Evolutionary conservation across 2,113 vertebrate species (phyloP), one percentile per base, ranked within the genome.

Genomic region (Scytalopus superciliaris): DNA sequence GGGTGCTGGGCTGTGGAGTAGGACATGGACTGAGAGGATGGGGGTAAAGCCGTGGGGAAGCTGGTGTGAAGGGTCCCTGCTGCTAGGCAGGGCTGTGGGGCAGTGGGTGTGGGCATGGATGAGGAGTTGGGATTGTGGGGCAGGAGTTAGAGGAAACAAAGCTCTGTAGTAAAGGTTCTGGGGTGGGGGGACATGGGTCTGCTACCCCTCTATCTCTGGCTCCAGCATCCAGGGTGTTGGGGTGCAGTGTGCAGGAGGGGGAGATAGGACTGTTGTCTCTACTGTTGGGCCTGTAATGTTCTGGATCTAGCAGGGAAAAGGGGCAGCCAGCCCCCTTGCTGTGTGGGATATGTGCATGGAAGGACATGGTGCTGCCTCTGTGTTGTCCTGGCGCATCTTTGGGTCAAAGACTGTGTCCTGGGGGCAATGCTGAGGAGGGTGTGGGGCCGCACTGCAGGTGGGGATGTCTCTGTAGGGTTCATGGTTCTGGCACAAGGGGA

Each of bases 211-310:
- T 25, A 33, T 68, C 10, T 57, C 2, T 68, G 57, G 8, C 10
- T 63, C 2, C 2, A 31, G 33, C 0, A 0, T 31, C 6, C 8
- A 55, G 53, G 1, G 2, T 37, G 8, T 21, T 45, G 31, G 16
- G 21, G 5, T 21, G 16, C n/a, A 59, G n/a, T 35, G 5, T 45
- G 12, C 9, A 24, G 28, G 31, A 49, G 3, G 2, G 14, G 31
- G 3, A 66, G 25, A 15, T 18, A 39, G 14, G 7, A 19, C 18
- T 73, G 6, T 24, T 56, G 57, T 37, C 57, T 23, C 57, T 37
- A 10, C 57, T 59, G n/a, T 59, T 59, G 56, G n/a, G 23, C 22
- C 56, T 35, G n/a, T 59, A 35, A 22, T 59, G 1, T 25, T 56
- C 19, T 63, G 56, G 6, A 7, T 59, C 6, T 35, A 19, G 6